Evolutionary conservation across 2,113 vertebrate species (phyloP).

Genomic region (Parus major): DNA sequence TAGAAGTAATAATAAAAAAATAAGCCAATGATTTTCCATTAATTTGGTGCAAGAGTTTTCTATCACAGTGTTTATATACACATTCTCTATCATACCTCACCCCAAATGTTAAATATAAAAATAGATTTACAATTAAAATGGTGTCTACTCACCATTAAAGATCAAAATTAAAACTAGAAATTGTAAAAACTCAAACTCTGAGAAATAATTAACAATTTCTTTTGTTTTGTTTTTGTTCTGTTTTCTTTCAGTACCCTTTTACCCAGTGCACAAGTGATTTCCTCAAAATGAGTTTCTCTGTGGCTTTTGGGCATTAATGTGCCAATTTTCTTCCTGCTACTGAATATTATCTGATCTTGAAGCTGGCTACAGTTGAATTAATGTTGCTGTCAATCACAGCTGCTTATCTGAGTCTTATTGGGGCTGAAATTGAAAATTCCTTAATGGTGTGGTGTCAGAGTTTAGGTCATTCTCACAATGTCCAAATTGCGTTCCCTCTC

Average conservation of each 20-base stretch:
- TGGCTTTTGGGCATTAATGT: not conserved
- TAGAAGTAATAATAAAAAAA: not conserved
- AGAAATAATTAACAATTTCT: not conserved
- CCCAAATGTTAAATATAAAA: not conserved
- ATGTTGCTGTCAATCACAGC: slow-evolving; percentile 35
- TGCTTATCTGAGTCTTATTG: slow-evolving; percentile 23
- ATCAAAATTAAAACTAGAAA: not conserved
- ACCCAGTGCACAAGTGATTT: not conserved
- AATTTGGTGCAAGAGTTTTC: not conserved
- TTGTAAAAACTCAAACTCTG: not conserved
- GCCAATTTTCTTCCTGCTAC: not conserved
- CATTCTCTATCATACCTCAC: not conserved
- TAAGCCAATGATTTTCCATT: not conserved
- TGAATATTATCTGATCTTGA: slow-evolving; percentile 23
- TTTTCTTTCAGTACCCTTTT: not conserved
- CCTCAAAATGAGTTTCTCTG: not conserved
- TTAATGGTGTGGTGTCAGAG: not conserved
- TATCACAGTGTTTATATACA: not conserved
- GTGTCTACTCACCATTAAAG: not conserved
- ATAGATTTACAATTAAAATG: not conserved
- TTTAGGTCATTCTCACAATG: not conserved
- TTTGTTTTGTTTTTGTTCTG: not conserved
- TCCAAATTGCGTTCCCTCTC: fast-evolving
- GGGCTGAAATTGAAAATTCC: slow-evolving; percentile 35
- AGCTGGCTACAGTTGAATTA: slow-evolving; percentile 8